Evolutionary conservation across 2,888 invertebrate species (phyloP).

Genomic region (Sceliomorpha sp.): DNA sequence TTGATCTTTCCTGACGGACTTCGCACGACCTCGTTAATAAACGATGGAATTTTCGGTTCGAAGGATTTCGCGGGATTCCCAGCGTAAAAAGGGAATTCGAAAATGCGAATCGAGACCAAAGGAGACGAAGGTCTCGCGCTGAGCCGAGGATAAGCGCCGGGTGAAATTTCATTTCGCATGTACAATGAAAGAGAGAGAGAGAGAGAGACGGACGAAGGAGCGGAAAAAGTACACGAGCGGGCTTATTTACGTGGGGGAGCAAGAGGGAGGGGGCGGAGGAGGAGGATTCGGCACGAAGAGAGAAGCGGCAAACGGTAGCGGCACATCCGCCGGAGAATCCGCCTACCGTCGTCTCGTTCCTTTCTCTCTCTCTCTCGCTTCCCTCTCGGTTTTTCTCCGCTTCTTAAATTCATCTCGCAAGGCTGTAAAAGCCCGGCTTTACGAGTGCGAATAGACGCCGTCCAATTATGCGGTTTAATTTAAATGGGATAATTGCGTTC

Average conservation of each 20-base stretch:
- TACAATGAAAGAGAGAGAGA: constrained; percentile 18
- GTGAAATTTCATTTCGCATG: constrained; percentile 52
- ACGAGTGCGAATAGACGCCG: constrained; percentile 79
- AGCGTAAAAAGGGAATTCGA: constrained; percentile 56
- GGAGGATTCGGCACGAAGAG: constrained; percentile 54
- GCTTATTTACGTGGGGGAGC: constrained; percentile 28
- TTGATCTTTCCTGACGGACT: constrained; percentile 51
- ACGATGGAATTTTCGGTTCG: constrained; percentile 31
- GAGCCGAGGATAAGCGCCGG: constrained; percentile 51
- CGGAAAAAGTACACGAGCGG: constrained; percentile 33
- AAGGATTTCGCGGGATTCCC: constrained; percentile 16
- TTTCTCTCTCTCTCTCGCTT: constrained; percentile 57
- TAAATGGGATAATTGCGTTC: constrained; percentile 79
- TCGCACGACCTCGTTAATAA: constrained; percentile 44
- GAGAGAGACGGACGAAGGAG: constrained; percentile 35
- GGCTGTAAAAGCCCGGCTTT: constrained; percentile 75
- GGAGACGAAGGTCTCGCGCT: constrained; percentile 48
- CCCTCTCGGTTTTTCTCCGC: constrained; percentile 59
- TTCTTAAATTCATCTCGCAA: constrained; percentile 65
- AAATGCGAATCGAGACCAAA: constrained; percentile 46
- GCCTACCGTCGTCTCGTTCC: constrained; percentile 60
- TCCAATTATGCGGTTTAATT: constrained; percentile 79
- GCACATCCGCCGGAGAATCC: constrained; percentile 63
- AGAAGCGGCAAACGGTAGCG: constrained; percentile 69
- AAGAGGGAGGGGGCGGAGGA: constrained; percentile 42